Conservation (phyloP, 2,797 vertebrate genomes). For the Oryzias sinensis region DNA sequence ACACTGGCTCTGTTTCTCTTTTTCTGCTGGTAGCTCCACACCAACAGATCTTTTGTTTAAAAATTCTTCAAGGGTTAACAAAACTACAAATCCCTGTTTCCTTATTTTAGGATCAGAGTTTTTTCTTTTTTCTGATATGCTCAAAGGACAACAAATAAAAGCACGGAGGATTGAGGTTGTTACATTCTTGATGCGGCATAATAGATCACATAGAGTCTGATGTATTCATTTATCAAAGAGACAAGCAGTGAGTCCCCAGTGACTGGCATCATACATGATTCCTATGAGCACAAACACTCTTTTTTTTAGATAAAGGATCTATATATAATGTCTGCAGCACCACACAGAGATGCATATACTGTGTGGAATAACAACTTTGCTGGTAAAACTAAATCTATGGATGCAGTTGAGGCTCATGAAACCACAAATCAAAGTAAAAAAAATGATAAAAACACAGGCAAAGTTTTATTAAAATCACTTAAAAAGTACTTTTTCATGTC, state of each 20-base stretch:
- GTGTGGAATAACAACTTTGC: constrained; percentile 62
- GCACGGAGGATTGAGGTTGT: constrained; percentile 2
- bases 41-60: neutral
- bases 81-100: constrained; percentile 21
- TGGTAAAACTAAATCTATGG: constrained; percentile 37
- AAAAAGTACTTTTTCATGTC: constrained; percentile 31
- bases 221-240: constrained; percentile 37
- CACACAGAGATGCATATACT: constrained; percentile 45
- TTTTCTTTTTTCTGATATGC: constrained; percentile 1
- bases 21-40: constrained; percentile 29
- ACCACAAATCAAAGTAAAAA: constrained; percentile 57
- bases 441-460: constrained; percentile 32
- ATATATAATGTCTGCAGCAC: constrained; percentile 28
- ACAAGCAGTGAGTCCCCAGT: constrained; percentile 18
- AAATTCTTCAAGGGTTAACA: constrained; percentile 23
- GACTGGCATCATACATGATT: constrained; percentile 35
- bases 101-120: constrained; percentile 26
- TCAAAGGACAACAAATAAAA: constrained; percentile 13
- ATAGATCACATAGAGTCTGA: constrained; percentile 26
- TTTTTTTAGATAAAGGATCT: constrained; percentile 37
- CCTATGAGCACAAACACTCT: constrained; percentile 23
- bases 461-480: constrained; percentile 56
- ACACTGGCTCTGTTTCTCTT: constrained; percentile 42
- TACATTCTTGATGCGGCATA: constrained; percentile 21
- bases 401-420: constrained; percentile 44